Conservation (phyloP, 2,797 vertebrate genomes). For the Channa striata region DNA sequence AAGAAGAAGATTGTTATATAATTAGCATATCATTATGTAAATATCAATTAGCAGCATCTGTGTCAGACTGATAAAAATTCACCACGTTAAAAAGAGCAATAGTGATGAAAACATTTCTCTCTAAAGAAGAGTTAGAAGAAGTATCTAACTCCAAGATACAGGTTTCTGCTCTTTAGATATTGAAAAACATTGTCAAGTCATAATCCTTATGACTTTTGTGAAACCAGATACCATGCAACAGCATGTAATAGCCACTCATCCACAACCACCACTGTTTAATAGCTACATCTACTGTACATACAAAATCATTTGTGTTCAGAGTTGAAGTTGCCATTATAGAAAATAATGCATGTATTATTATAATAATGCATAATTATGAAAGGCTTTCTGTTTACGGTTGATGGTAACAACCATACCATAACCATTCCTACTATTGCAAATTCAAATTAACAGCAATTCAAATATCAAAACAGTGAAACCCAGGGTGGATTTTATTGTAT, state of each 20-base stretch:
- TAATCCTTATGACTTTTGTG: background rate
- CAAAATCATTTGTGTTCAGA: too few relatives aligned
- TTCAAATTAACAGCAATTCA: background rate
- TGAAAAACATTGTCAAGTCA: background rate
- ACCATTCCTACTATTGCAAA: background rate
- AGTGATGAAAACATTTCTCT: background rate
- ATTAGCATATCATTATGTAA: slow-evolving; percentile 8
- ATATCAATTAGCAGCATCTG: slow-evolving; percentile 6
- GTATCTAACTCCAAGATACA: background rate
- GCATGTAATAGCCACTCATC: too few relatives aligned
- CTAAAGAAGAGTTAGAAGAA: background rate
- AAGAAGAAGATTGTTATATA: slow-evolving; percentile 26
- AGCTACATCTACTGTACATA: too few relatives aligned
- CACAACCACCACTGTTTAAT: too few relatives aligned
- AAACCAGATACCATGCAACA: background rate
- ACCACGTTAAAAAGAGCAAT: background rate
- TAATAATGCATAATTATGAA: too few relatives aligned
- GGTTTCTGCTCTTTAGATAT: background rate
- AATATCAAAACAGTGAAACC: background rate
- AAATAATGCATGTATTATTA: background rate
- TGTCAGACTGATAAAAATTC: background rate
- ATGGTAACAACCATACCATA: background rate
- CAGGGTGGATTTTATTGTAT: background rate
- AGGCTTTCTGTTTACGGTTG: background rate
- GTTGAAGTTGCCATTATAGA: too few relatives aligned